These are phyloP conservation scores for Oxystoma pomonae DNA, from an alignment of 2,888 invertebrate species.

Conservation along the genomic window DNA sequence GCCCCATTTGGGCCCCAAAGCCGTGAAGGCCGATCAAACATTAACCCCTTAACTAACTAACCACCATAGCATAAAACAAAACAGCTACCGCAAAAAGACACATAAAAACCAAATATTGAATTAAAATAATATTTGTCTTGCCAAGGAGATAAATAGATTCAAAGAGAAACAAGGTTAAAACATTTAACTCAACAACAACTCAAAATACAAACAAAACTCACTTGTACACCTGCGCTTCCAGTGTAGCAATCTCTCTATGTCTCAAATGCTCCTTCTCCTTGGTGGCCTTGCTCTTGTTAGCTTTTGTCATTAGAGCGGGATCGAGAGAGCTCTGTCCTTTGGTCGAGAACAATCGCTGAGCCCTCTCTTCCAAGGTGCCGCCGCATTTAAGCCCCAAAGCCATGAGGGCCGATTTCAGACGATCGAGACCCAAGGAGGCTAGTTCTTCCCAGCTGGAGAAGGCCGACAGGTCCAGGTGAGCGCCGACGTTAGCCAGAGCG, in stretches of 20 bases:
- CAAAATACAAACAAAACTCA: no score
- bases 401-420: slow-evolving; percentile 95
- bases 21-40: slow-evolving; percentile 94
- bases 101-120: no score
- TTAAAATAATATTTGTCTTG: no score
- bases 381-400: slow-evolving; percentile 97
- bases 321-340: slow-evolving; percentile 94
- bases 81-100: no score
- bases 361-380: slow-evolving; percentile 95
- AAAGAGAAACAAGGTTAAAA: no score
- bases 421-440: slow-evolving; percentile 93
- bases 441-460: slow-evolving; percentile 97
- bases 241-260: slow-evolving; percentile 79
- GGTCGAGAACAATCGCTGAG: slow-evolving; percentile 91
- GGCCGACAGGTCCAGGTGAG: slow-evolving; percentile 95
- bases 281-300: slow-evolving; percentile 67
- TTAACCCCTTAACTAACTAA: no score
- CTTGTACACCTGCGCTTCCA: slow-evolving; percentile 89
- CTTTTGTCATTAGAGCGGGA: slow-evolving; percentile 86
- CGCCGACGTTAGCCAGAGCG: slow-evolving; percentile 90
- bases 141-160: no score
- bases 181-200: no score
- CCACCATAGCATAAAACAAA: no score
- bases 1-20: slow-evolving; percentile 95
- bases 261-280: slow-evolving; percentile 62